These are phyloP conservation scores for Lipophrys pholis DNA, from an alignment of 2,113 vertebrate genomes.

Conservation along the genomic window DNA sequence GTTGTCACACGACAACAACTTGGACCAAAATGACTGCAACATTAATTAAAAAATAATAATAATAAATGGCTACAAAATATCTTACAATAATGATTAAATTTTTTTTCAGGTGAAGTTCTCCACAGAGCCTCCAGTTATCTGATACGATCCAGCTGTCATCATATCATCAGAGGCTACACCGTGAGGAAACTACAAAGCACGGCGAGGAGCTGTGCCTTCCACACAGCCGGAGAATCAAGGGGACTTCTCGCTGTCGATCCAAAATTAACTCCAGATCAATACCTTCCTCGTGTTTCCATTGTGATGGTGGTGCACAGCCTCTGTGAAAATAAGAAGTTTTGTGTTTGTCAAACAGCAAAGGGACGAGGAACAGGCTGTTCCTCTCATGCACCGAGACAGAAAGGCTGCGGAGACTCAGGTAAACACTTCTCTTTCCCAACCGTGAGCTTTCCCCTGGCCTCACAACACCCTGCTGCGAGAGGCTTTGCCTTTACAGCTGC, in stretches of 20 bases:
- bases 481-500: not conserved
- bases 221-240: constrained; percentile 29
- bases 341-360: not conserved
- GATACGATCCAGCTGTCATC: not conserved
- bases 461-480: not conserved
- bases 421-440: constrained; percentile 8
- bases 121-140: not conserved
- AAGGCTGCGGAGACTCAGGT: not conserved
- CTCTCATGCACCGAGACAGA: not conserved
- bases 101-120: not conserved
- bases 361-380: constrained; percentile 1
- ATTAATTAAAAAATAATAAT: too few relatives aligned
- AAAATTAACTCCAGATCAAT: constrained; percentile 39
- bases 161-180: not conserved
- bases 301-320: not conserved
- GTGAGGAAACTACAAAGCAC: constrained; percentile 7
- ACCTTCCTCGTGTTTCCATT: constrained; percentile 9
- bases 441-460: not conserved
- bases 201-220: not conserved
- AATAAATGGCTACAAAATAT: too few relatives aligned
- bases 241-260: constrained; percentile 17
- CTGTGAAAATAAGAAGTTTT: not conserved
- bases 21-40: too few relatives aligned
- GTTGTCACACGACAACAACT: too few relatives aligned
- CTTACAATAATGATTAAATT: too few relatives aligned